Base-by-base conservation (phyloP, 2,113 vertebrate species). In the Pandion haliaetus region DNA sequence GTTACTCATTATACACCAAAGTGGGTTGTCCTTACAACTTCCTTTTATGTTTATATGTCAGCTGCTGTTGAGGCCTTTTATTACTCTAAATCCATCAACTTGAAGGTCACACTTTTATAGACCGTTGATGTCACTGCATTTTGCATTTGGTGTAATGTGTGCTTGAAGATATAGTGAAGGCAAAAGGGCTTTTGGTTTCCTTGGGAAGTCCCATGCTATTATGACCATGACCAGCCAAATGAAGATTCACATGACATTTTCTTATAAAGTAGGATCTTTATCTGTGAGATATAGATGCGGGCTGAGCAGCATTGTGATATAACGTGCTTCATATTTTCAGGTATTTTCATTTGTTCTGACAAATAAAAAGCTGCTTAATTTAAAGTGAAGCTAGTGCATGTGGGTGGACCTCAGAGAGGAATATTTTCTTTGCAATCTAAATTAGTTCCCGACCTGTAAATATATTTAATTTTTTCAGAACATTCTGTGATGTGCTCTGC, bases 61-160 rank as follows among this genome's bases (percentile, higher is more conserved):
- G 95, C 88, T 98, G 77, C 90, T 97, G 63, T 94, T 97, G 94
- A 98, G 97, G 90, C 23, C 79, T 98, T 98, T 98, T 97, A 98
- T 98, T 98, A 96, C 97, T 97, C 95, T 97, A 97, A 98, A 98
- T 97, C 95, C 97, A 96, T 97, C 91, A 97, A 65, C 91, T 88
- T 65, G 95, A 98, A 98, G 98, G 98, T 98, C 98, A 98, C 32
- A 71, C 61, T 98, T 98, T 98, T 98, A 98, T 97, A 95, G 98
- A 98, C 95, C 95, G 8, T 95, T 98, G 97, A 97, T 98, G 97
- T 98, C 97, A 97, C 91, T 95, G 93, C 97, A 96, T 98, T 98
- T 98, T 97, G 92, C 95, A 96, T 83, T 86, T 94, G 67, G 94
- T 94, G 97, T 91, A 95, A 96, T 90, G 63, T 91, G 63, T 94